A percentile compares a stretch with the other conserved stretches of the same genome.
These are phyloP conservation scores for Crenuchus spilurus DNA, from an alignment of 2,797 vertebrate species.

Conservation along the genomic window DNA sequence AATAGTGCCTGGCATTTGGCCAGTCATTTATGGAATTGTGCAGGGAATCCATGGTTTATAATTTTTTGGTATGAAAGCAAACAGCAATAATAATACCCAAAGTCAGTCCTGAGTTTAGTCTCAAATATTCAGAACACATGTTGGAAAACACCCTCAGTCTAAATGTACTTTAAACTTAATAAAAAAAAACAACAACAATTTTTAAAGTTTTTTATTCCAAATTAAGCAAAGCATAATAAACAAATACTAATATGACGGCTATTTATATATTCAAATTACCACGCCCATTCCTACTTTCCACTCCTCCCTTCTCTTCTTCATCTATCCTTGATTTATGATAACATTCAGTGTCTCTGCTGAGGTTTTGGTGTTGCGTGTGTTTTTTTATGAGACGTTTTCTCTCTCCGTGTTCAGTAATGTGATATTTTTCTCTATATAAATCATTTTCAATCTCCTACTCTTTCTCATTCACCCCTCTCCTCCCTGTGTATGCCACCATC, in stretches of 20 bases:
- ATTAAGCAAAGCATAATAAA: too few relatives aligned
- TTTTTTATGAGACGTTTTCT: conserved; percentile 35
- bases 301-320: conserved; percentile 58
- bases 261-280: neutral
- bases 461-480: conserved; percentile 8
- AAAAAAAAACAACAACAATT: too few relatives aligned
- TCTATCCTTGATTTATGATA: conserved; percentile 32
- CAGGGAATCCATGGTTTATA: too few relatives aligned
- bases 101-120: too few relatives aligned
- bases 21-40: too few relatives aligned
- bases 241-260: neutral
- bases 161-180: too few relatives aligned
- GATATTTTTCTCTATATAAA: conserved; percentile 32
- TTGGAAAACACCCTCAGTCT: too few relatives aligned
- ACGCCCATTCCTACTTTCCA: conserved; percentile 49
- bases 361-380: conserved; percentile 1
- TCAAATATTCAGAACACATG: too few relatives aligned
- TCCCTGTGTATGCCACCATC: conserved; percentile 29
- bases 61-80: too few relatives aligned
- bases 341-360: conserved; percentile 13
- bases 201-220: too few relatives aligned
- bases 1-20: too few relatives aligned
- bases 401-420: conserved; percentile 41
- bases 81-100: too few relatives aligned
- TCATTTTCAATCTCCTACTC: conserved; percentile 39